Evolutionary conservation across 1,140 invertebrate species (phyloP), one percentile per base, ranked within the genome.

Genomic region (Drosophila nebulosa): DNA sequence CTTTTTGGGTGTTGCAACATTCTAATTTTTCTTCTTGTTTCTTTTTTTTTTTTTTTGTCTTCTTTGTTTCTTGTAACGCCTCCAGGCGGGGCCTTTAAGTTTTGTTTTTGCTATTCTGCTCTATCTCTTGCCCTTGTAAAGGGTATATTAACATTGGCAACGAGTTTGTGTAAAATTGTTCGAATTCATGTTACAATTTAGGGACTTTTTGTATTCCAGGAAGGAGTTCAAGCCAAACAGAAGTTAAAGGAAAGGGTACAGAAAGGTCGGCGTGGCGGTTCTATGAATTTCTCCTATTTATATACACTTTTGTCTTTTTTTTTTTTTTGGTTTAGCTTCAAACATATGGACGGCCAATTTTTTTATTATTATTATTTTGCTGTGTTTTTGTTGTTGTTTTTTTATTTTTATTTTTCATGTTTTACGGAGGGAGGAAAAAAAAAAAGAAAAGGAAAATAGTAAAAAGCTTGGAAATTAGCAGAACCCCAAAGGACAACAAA

Each of bases 401-500:
- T 58, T 10, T 14, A 30, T 58, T 36, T 59, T 39, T 27, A 36
- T 35, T 53, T 55, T 68, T 27, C 18, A 46, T 46, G 39, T 46
- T 46, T 16, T 46, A 30, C 5, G 26, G 26, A 32, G 2, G 9
- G 10, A 3, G 10, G 4, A 24, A 24, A 24, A 24, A 24, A 24
- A 12, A 32, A 32, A 10, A 18, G 6, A 3, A 3, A 27, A 26
- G 55, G 39, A 51, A 80, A 85, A 88, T 88, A 85, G 83, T 88
- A 85, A 88, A 46, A 85, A 78, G 83, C 81, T 36, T 35, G 65
- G 64, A 84, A 86, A 84, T 86, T 86, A 86, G 74, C 78, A 71
- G 62, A 61, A 69, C 83, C 78, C 83, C 62, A 56, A 69, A 70
- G 74, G 75, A 88, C 78, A 78, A 75, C 65, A 86, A 88, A 83